Evolutionary conservation across 1,140 invertebrate species (phyloP).

Genomic region (Zelostemma sp.): DNA sequence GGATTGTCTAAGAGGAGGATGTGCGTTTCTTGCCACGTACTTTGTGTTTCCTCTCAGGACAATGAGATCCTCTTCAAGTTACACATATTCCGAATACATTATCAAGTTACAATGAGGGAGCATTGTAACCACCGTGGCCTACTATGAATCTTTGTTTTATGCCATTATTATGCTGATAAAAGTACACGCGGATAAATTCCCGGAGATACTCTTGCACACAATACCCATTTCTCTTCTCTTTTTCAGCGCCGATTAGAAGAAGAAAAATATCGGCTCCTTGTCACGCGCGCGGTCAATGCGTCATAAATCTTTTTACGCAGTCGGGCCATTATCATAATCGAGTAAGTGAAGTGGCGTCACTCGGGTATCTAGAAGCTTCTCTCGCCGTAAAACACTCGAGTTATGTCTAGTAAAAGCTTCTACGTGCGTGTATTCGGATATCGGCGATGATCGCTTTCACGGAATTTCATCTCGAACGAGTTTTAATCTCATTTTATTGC

Average conservation of each 20-base stretch:
- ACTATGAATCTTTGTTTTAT: constrained; percentile 36
- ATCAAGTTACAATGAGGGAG: constrained; percentile 51
- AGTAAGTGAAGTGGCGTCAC: background rate
- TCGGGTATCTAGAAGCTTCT: background rate
- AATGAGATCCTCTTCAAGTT: constrained; percentile 46
- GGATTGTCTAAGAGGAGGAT: constrained; percentile 32
- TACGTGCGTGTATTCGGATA: constrained; percentile 31
- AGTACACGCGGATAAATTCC: too few relatives aligned
- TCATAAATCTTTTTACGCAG: background rate
- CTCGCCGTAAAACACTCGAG: constrained; percentile 18
- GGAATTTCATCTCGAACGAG: constrained; percentile 33
- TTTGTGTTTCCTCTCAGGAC: constrained; percentile 47
- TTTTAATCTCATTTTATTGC: constrained; percentile 45
- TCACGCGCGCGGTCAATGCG: background rate
- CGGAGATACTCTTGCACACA: background rate
- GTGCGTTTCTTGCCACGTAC: constrained; percentile 37
- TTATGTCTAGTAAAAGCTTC: constrained; percentile 24
- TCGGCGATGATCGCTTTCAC: constrained; percentile 38
- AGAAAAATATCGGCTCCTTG: background rate
- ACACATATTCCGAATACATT: constrained; percentile 53
- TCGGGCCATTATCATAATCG: background rate
- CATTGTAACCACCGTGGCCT: constrained; percentile 41
- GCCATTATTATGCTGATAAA: constrained; percentile 10
- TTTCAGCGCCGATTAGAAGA: background rate
- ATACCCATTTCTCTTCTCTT: background rate